These are phyloP conservation scores for Bellardia bayeri DNA, from an alignment of 2,888 invertebrate genomes.

Conservation along the genomic window DNA sequence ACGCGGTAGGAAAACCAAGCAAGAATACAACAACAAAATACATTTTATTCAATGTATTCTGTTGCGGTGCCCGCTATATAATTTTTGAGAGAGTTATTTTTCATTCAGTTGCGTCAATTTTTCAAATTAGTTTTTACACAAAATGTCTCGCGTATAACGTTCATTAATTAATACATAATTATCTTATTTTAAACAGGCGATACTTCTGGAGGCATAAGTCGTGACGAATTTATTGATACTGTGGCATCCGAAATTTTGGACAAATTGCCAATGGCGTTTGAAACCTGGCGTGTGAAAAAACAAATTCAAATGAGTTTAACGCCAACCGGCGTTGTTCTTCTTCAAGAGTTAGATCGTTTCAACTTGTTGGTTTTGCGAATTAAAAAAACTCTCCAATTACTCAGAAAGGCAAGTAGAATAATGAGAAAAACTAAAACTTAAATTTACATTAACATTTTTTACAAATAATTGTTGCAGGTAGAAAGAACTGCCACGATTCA, in stretches of 20 bases:
- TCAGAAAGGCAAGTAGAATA: slow-evolving; percentile 86
- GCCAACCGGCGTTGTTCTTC: slow-evolving; percentile 93
- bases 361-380: slow-evolving; percentile 91
- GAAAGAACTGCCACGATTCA: too few relatives aligned
- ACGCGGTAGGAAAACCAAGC: too few relatives aligned
- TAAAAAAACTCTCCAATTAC: slow-evolving; percentile 88
- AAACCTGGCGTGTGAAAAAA: slow-evolving; percentile 92
- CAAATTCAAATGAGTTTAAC: slow-evolving; percentile 91
- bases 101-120: too few relatives aligned
- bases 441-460: neutral
- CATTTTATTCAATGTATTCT: too few relatives aligned
- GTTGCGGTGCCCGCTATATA: too few relatives aligned
- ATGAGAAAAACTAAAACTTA: neutral
- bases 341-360: slow-evolving; percentile 95
- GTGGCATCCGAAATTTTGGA: slow-evolving; percentile 91
- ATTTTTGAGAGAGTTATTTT: too few relatives aligned
- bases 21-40: too few relatives aligned
- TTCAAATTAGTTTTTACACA: too few relatives aligned
- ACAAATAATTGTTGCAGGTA: neutral
- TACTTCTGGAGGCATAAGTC: slow-evolving; percentile 89
- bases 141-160: too few relatives aligned
- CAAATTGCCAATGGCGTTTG: slow-evolving; percentile 91
- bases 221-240: slow-evolving; percentile 93
- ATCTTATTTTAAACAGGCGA: slow-evolving; percentile 85
- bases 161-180: neutral